phyloP scores from a whole-genome alignment of 1,140 invertebrate species.

The Ericerus pela region DNA sequence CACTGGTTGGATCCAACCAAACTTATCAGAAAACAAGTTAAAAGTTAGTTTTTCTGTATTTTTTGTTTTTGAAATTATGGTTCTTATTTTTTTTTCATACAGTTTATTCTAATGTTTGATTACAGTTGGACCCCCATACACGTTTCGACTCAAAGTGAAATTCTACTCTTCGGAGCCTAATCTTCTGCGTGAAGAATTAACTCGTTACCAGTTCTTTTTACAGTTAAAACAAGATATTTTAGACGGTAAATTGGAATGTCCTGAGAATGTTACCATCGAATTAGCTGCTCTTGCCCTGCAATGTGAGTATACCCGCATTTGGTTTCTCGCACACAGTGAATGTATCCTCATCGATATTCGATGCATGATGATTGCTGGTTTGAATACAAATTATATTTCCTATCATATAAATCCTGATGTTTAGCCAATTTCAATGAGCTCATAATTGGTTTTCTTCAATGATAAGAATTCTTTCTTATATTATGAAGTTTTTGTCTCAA shows the following conservation, averaged over 20 bases:
- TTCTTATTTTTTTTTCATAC: background rate
- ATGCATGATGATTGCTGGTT: background rate
- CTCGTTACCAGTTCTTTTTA: conserved; percentile 90
- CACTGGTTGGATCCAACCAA: conserved; percentile 98
- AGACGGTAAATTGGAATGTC: conserved; percentile 71
- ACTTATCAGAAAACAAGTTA: conserved; percentile 94
- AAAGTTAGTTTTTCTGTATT: conserved; percentile 56
- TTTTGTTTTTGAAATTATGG: background rate
- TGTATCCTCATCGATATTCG: background rate
- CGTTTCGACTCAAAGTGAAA: conserved; percentile 88
- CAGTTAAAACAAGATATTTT: conserved; percentile 92
- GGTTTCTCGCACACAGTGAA: no score
- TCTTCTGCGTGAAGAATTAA: conserved; percentile 81
- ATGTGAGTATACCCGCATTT: conserved; percentile 64
- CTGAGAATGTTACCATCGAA: conserved; percentile 65
- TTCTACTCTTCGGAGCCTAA: conserved; percentile 98
- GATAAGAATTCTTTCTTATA: no score
- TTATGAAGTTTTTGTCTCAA: no score
- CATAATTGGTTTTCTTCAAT: no score
- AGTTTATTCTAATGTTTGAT: no score
- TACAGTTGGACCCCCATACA: conserved; percentile 88
- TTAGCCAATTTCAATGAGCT: background rate
- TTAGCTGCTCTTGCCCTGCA: conserved; percentile 82
- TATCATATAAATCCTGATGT: no score
- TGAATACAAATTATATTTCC: no score